Evolutionary conservation across 2,888 invertebrate genomes (phyloP).

Genomic region (Agrochola circellaris): DNA sequence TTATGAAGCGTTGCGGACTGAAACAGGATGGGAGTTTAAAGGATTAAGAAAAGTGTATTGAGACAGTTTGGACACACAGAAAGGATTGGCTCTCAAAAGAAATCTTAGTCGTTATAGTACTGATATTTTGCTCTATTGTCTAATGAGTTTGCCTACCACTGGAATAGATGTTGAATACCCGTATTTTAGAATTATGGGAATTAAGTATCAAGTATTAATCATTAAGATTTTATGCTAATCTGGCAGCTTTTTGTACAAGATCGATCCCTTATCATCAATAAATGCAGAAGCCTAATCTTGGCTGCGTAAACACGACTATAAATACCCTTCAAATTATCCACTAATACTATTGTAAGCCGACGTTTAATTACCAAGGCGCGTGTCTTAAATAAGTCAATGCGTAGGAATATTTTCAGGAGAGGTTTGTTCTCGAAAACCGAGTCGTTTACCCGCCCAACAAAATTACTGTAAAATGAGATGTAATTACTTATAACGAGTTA

Average conservation of each 20-base stretch:
- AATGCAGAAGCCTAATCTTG: neutral
- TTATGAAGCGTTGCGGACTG: too few relatives aligned
- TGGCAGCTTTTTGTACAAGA: neutral
- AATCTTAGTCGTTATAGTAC: too few relatives aligned
- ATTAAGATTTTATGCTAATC: neutral
- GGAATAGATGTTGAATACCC: neutral
- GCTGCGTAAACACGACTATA: neutral
- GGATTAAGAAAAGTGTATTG: too few relatives aligned
- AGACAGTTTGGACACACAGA: too few relatives aligned
- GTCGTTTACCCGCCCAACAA: neutral
- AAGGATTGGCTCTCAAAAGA: too few relatives aligned
- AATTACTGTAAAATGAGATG: slow-evolving; percentile 14
- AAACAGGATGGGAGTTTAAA: too few relatives aligned
- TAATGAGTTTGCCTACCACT: too few relatives aligned
- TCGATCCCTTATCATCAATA: neutral
- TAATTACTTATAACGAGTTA: neutral
- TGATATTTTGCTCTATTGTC: too few relatives aligned
- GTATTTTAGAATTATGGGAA: neutral
- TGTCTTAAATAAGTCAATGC: neutral
- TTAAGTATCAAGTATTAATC: neutral
- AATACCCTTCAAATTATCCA: slow-evolving; percentile 18
- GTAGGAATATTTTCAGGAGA: slow-evolving; percentile 6
- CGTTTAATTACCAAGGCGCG: slow-evolving; percentile 8
- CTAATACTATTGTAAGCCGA: neutral
- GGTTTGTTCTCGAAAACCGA: neutral